Evolutionary conservation across 2,888 invertebrate species (phyloP).

Genomic region (Cyclophora albipunctata): DNA sequence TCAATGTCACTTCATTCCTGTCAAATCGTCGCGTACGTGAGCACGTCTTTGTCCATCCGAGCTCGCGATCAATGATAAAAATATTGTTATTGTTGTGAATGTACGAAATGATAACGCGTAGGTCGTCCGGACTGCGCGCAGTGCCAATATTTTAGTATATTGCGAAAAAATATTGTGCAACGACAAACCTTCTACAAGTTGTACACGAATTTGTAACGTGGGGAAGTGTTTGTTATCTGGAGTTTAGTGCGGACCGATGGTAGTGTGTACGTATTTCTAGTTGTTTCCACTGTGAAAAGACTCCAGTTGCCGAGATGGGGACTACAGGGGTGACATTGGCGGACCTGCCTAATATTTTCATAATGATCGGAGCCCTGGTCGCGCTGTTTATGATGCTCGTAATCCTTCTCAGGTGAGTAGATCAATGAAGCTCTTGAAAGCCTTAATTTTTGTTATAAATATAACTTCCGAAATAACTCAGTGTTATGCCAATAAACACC

Average conservation of each 20-base stretch:
- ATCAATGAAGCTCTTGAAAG: background rate
- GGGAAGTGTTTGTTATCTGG: conserved; percentile 37
- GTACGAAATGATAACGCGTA: conserved; percentile 35
- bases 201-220: conserved; percentile 38
- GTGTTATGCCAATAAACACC: too few relatives aligned
- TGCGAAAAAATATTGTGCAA: conserved; percentile 37
- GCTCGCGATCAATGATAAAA: conserved; percentile 47
- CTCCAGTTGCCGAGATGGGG: conserved; percentile 54
- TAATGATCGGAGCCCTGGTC: conserved; percentile 81
- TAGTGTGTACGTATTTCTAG: conserved; percentile 22
- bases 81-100: conserved; percentile 65
- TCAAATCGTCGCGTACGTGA: conserved; percentile 17
- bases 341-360: conserved; percentile 84
- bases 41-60: conserved; percentile 17
- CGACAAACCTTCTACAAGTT: conserved; percentile 17
- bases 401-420: conserved; percentile 81
- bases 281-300: conserved; percentile 32
- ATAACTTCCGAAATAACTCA: too few relatives aligned
- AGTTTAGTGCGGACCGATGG: conserved; percentile 46
- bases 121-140: conserved; percentile 18
- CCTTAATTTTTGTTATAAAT: too few relatives aligned
- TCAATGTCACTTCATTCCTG: conserved; percentile 13
- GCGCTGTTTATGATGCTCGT: conserved; percentile 84
- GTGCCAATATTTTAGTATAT: conserved; percentile 32
- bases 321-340: conserved; percentile 78